phyloP scores from a whole-genome alignment of 2,113 vertebrate genomes.

The Sylvicapra grimmia region DNA sequence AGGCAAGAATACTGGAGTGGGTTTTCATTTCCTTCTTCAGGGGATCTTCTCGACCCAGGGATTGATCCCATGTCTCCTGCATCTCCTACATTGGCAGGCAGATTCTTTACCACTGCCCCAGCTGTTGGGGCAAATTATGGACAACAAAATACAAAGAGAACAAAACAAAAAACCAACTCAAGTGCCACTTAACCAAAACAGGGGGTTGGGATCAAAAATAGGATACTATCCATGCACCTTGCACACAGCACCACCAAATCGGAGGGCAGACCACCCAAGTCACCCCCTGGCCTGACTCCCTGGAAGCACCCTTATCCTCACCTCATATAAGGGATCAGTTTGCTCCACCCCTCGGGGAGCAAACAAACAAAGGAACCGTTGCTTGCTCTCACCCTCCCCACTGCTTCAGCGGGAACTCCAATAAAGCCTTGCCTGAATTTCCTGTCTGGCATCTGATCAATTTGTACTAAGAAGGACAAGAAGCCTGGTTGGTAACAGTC shows the following conservation, averaged over 20 bases:
- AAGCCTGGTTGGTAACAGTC: background rate
- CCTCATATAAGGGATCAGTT: background rate
- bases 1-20: background rate
- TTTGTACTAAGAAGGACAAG: background rate
- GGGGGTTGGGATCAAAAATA: background rate
- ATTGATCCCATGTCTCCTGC: background rate
- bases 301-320: background rate
- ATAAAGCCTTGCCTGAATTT: background rate
- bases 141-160: background rate
- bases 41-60: background rate
- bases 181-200: background rate
- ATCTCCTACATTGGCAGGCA: background rate
- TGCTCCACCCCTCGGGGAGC: background rate
- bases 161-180: background rate
- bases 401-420: background rate
- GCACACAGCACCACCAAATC: background rate
- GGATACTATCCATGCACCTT: fast-evolving
- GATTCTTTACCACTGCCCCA: background rate
- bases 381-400: background rate
- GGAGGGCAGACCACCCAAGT: background rate
- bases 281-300: background rate
- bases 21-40: background rate
- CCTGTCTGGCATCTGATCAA: background rate
- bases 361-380: background rate
- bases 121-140: background rate